These are phyloP conservation scores for Pangasius djambal DNA, from an alignment of 2,797 vertebrate genomes.

Conservation along the genomic window DNA sequence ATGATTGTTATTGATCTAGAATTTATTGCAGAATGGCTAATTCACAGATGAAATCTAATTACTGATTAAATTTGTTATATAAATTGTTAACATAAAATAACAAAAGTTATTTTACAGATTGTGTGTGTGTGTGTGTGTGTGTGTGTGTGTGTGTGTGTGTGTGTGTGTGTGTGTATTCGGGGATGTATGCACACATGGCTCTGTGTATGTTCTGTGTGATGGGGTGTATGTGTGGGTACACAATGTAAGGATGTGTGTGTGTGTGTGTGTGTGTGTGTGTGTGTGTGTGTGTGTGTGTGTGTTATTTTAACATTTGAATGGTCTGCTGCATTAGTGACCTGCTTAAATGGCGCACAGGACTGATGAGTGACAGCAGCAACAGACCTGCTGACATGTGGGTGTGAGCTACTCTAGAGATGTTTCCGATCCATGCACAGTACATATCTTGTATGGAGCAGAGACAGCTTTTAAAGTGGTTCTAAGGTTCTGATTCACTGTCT, in stretches of 20 bases:
- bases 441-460: background rate
- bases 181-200: background rate
- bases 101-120: background rate
- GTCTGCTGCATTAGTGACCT: constrained; percentile 29
- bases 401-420: background rate
- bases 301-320: constrained; percentile 66
- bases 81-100: background rate
- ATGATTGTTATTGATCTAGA: background rate
- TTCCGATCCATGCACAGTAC: background rate
- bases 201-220: constrained; percentile 63
- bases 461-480: background rate
- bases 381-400: background rate
- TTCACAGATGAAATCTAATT: background rate
- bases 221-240: constrained; percentile 52
- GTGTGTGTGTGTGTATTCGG: background rate
- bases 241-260: constrained; percentile 68
- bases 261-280: no score
- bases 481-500: background rate
- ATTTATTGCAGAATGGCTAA: background rate
- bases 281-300: constrained; percentile 46
- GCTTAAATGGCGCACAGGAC: background rate
- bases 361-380: constrained; percentile 12
- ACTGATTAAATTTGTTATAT: background rate
- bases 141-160: background rate
- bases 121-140: background rate